These are phyloP conservation scores for Pseudochirops corinnae DNA, from an alignment of 2,797 vertebrate species.

Conservation along the genomic window DNA sequence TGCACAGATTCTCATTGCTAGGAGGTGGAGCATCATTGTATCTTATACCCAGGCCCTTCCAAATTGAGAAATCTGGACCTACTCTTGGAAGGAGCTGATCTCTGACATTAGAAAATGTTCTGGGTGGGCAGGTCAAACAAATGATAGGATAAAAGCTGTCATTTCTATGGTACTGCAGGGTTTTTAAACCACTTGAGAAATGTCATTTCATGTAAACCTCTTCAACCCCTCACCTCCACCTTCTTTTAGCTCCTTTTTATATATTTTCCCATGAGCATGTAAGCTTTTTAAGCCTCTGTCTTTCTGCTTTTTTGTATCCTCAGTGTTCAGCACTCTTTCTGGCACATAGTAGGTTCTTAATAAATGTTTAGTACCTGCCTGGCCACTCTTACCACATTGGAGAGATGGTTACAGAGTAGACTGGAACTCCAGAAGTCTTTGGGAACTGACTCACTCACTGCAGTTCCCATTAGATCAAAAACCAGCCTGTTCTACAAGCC, in stretches of 20 bases:
- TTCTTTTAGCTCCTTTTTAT: neutral
- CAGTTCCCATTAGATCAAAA: neutral
- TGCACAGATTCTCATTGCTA: accelerated
- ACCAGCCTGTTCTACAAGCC: neutral
- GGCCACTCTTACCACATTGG: neutral
- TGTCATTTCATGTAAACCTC: neutral
- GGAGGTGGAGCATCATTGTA: too few species aligned
- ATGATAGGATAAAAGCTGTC: neutral
- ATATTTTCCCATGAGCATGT: constrained; percentile 31
- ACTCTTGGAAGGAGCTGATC: neutral
- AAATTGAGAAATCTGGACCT: neutral
- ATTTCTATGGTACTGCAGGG: neutral
- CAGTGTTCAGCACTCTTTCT: neutral
- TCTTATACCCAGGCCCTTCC: too few species aligned
- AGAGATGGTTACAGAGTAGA: neutral
- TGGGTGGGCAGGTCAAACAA: neutral
- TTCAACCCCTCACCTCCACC: neutral
- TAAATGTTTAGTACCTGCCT: neutral
- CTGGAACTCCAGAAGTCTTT: neutral
- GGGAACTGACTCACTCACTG: neutral
- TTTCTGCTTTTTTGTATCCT: constrained; percentile 15
- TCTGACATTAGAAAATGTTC: neutral
- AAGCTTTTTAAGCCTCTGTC: constrained; percentile 11
- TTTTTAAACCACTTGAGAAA: neutral
- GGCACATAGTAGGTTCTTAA: neutral